Conservation (phyloP, 2,797 vertebrate genomes). For the Lophius americanus region DNA sequence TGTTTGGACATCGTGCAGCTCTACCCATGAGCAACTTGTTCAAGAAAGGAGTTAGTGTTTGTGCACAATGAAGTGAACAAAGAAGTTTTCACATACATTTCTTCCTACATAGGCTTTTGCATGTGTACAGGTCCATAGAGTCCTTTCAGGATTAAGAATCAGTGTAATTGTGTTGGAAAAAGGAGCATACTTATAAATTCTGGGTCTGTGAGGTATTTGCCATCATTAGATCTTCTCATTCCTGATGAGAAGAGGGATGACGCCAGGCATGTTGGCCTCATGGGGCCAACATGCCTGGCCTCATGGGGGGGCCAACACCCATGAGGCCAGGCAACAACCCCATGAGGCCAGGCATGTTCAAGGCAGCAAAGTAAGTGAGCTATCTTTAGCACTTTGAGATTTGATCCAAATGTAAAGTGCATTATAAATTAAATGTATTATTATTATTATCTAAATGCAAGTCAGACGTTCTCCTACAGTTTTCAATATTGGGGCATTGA, state of each 20-base stretch:
- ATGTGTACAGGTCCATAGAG: not conserved
- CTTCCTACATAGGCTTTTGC: not conserved
- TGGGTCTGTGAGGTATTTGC: slow-evolving; percentile 27
- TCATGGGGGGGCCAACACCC: too few relatives aligned
- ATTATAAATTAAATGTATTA: too few relatives aligned
- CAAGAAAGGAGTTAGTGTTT: not conserved
- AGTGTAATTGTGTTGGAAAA: not conserved
- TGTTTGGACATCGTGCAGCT: slow-evolving; percentile 26
- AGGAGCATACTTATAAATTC: not conserved
- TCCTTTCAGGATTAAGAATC: not conserved
- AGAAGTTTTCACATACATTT: not conserved
- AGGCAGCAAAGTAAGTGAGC: slow-evolving; percentile 1
- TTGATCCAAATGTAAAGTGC: too few relatives aligned
- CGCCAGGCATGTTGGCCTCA: too few relatives aligned
- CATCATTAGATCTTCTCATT: slow-evolving; percentile 13
- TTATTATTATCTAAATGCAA: slow-evolving; percentile 11
- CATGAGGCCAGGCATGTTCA: slow-evolving; percentile 20
- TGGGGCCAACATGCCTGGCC: too few relatives aligned
- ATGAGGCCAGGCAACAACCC: slow-evolving; percentile 21
- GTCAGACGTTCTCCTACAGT: slow-evolving; percentile 1
- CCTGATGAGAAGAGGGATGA: too few relatives aligned
- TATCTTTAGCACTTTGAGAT: not conserved
- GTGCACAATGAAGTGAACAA: too few relatives aligned
- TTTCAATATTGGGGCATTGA: not conserved
- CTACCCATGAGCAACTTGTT: slow-evolving; percentile 23